Base-by-base conservation (phyloP, 2,888 invertebrate genomes). In the Calliopum simillimum region DNA sequence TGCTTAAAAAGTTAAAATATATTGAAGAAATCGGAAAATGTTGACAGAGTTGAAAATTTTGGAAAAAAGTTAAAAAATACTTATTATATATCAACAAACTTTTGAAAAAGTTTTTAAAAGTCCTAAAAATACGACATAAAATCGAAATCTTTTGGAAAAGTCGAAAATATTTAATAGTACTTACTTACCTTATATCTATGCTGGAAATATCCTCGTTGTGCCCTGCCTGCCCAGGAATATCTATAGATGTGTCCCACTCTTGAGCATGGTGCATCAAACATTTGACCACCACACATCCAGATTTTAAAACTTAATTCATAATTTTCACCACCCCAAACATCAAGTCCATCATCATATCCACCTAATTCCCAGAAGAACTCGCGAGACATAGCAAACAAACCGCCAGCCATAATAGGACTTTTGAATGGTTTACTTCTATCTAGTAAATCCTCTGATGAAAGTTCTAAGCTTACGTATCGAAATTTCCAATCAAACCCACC, bases 291-390 rank as follows among this genome's bases (percentile, higher is more conserved):
- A 84, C 98, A 98, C 87, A 97, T 97, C 98, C 98, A 98, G 73
- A 98, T 92, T 90, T 98, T 98, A 82, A 98, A 98, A 73, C 97
- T 98, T 14, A 99, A 88, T 82, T 99, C 98, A 81, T 98, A 99
- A 85, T 98, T 98, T 84, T 99, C 98, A 1, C 98, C 98, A 44
- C 98, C 98, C 98, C 98, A 99, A 77, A 99, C 98, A 81, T 97
- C 96, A 1, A 97, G 87, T 0, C 96, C 97, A 73, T 93, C 92
- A 81, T 97, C 97, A 81, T 97, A 97, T 0, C 98, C 98, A 8
- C 97, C 99, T 47, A 99, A 86, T 85, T 98, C 96, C 97, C 97
- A 98, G 87, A 99, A 99, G 88, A 95, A 99, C 77, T 92, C 91
- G 0, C 92, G 86, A 69, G 94, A 93, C 70, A 99, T 99, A 3